A percentile compares a stretch with the other conserved stretches of the same genome.
These are phyloP conservation scores for Cyclina sinensis DNA, from an alignment of 1,140 invertebrate species.

Conservation along the genomic window DNA sequence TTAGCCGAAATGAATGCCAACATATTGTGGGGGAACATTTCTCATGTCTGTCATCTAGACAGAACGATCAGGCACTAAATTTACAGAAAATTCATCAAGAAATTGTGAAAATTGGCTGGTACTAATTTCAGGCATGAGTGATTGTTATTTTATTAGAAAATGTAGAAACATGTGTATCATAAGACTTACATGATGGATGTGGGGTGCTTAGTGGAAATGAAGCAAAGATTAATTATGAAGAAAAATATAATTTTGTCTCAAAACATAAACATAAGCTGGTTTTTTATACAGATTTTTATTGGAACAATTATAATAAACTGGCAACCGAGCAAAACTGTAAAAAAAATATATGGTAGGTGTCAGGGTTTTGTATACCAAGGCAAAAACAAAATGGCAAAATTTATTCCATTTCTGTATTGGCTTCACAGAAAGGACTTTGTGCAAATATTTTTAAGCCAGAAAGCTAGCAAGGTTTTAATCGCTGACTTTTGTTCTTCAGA, in stretches of 20 bases:
- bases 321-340: too few relatives aligned
- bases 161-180: constrained; percentile 56
- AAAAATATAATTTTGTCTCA: constrained; percentile 48
- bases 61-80: constrained; percentile 12
- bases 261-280: constrained; percentile 11
- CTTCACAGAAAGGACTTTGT: too few relatives aligned
- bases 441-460: too few relatives aligned
- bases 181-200: constrained; percentile 29
- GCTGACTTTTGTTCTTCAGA: too few relatives aligned
- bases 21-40: constrained; percentile 12
- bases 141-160: constrained; percentile 58
- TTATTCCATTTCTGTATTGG: too few relatives aligned
- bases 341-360: too few relatives aligned
- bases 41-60: constrained; percentile 35
- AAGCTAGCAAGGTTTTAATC: too few relatives aligned
- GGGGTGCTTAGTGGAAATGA: not conserved
- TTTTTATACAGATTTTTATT: constrained; percentile 38
- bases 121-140: constrained; percentile 58
- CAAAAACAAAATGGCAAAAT: too few relatives aligned
- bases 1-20: not conserved
- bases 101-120: constrained; percentile 55
- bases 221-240: constrained; percentile 33
- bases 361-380: too few relatives aligned
- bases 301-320: not conserved
- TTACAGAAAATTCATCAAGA: constrained; percentile 65